These are phyloP conservation scores for Camelus dromedarius DNA, from an alignment of 2,113 vertebrate species.

Conservation along the genomic window DNA sequence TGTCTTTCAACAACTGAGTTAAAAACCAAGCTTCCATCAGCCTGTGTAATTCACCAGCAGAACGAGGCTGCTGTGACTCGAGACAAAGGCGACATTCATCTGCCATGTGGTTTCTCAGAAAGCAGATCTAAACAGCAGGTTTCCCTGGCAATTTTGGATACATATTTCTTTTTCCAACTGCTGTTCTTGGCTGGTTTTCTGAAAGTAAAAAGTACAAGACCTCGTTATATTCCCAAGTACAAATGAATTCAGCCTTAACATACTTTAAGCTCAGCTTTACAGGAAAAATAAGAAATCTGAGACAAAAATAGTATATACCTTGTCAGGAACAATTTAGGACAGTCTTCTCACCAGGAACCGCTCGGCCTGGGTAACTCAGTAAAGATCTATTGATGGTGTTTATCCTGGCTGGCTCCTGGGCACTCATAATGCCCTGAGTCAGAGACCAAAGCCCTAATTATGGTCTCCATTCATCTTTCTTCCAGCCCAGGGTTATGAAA, in stretches of 20 bases:
- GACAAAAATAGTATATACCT: slow-evolving; percentile 61
- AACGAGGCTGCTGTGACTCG: slow-evolving; percentile 2
- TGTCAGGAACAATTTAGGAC: slow-evolving; percentile 60
- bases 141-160: slow-evolving; percentile 54
- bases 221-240: slow-evolving; percentile 81
- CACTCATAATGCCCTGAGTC: background rate
- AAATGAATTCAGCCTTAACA: slow-evolving; percentile 73
- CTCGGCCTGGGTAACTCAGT: background rate
- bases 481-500: slow-evolving; percentile 10
- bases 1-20: slow-evolving; percentile 77
- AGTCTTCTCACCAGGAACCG: slow-evolving; percentile 55
- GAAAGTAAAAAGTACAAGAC: slow-evolving; percentile 83
- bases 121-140: slow-evolving; percentile 61
- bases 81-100: slow-evolving; percentile 79
- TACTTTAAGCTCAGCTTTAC: slow-evolving; percentile 64
- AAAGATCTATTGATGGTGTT: slow-evolving; percentile 38
- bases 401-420: slow-evolving; percentile 14
- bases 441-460: background rate
- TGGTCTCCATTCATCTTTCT: slow-evolving; percentile 32
- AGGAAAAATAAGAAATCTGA: slow-evolving; percentile 74
- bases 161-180: slow-evolving; percentile 74
- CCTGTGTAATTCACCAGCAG: slow-evolving; percentile 57
- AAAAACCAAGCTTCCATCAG: slow-evolving; percentile 76
- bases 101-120: slow-evolving; percentile 79
- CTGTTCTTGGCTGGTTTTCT: slow-evolving; percentile 84